phyloP scores from a whole-genome alignment of 1,140 invertebrate genomes.

The Apis cerana region DNA sequence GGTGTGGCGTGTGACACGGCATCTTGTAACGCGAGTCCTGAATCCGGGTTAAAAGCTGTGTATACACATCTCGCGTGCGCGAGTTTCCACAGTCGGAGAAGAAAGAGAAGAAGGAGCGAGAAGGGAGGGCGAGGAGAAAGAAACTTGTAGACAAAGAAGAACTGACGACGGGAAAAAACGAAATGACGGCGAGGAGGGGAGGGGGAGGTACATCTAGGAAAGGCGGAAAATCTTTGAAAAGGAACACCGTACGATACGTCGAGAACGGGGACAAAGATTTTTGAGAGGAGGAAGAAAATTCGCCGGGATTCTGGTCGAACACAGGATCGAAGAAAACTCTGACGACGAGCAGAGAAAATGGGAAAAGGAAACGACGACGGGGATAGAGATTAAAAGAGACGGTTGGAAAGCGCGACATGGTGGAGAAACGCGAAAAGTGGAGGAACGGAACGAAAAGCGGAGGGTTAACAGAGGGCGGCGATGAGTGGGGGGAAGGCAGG shows the following conservation, averaged over 20 bases:
- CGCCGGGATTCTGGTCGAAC: background rate
- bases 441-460: too few species aligned
- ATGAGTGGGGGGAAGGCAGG: background rate
- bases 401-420: background rate
- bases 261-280: background rate
- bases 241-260: too few species aligned
- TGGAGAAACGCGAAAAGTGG: constrained; percentile 5
- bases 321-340: too few species aligned
- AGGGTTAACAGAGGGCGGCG: background rate
- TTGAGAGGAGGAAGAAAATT: background rate
- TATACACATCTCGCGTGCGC: constrained; percentile 39
- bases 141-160: background rate
- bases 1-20: constrained; percentile 19
- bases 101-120: background rate
- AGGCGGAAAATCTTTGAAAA: too few species aligned
- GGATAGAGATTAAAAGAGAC: background rate
- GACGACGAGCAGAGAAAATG: background rate
- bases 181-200: too few species aligned
- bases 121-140: background rate
- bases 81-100: background rate
- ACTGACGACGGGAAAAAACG: too few species aligned
- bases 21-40: constrained; percentile 32
- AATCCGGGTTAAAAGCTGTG: constrained; percentile 64
- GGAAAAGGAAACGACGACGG: background rate
- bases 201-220: too few species aligned